Evolutionary conservation across 1,140 invertebrate genomes (phyloP), one percentile per base, ranked within the genome.

Genomic region (Drosophila miranda): DNA sequence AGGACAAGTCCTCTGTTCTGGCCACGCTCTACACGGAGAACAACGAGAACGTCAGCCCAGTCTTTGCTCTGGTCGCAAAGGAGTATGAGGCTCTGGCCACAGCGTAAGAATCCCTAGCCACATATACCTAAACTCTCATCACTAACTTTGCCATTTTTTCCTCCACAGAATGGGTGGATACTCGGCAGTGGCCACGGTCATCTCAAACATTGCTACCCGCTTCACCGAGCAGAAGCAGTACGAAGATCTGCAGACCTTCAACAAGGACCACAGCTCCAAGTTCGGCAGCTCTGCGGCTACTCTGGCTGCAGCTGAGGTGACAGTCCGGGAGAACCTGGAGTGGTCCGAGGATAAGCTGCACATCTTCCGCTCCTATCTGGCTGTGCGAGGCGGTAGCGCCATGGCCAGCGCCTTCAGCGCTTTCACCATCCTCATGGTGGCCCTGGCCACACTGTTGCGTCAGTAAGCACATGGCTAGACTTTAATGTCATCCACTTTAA

Each of bases 41-140:
- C 55, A 87, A 91, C 38, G 86, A 90, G 41, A 93, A 92, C 50
- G 75, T 93, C 11, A 66, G 91, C 34, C 67, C 90, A 0, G 90
- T 91, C 3, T 84, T 93, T n/a, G 76, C 92, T 6, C 92, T 93
- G 66, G 88, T 94, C 13, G 70, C 82, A 11, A 28, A 72, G 1
- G 82, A 92, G 55, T 75, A 81, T 38, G 53, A 83, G 0, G 48
- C 84, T 2, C 90, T 94, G 28, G 62, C 79, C 9, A 45, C 71
- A 2, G 90, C 92, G 93, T 94, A 91, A 92, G 92, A 92, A n/a
- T 2, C 3, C 34, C 3, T 64, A 38, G 11, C 23, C 44, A 1
- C 1, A 1, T 2, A 56, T 2, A 7, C 11, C 0, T 13, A 13
- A 13, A 11, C 2, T 28, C 3, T 7, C n/a, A 19, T 60, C 3